Percentiles rank a stretch among this genome's conserved stretches.
Conservation (phyloP, 2,888 invertebrate genomes). For the Metalampra italica region DNA sequence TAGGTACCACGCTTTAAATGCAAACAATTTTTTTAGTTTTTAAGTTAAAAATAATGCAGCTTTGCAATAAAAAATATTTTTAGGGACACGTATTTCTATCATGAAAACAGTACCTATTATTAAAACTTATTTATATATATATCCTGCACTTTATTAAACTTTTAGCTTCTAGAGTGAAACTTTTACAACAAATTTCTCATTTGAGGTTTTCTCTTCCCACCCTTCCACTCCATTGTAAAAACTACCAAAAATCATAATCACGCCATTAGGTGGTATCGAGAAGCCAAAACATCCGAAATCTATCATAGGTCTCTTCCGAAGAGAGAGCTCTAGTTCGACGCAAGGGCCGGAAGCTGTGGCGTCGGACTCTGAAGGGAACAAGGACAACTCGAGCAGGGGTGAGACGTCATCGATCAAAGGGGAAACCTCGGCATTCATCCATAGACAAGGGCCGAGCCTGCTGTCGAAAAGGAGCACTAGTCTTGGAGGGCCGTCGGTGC, state of each 20-base stretch:
- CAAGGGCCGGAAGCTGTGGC: slow-evolving; percentile 75
- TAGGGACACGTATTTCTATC: too few species aligned
- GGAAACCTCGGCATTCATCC: slow-evolving; percentile 25
- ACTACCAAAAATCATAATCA: slow-evolving; percentile 25
- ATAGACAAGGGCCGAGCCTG: slow-evolving; percentile 58
- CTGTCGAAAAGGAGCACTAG: slow-evolving; percentile 68
- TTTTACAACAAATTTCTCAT: slow-evolving; percentile 40
- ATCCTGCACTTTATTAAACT: slow-evolving; percentile 16
- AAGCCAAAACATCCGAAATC: slow-evolving; percentile 91
- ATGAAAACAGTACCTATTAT: too few species aligned
- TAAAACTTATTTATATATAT: neutral
- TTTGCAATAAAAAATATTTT: neutral
- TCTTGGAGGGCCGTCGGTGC: slow-evolving; percentile 72
- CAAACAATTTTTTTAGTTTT: too few species aligned
- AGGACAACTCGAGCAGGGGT: slow-evolving; percentile 58
- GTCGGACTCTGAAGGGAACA: slow-evolving; percentile 77
- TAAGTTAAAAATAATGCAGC: too few species aligned
- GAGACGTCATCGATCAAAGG: slow-evolving; percentile 66
- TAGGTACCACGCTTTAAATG: neutral
- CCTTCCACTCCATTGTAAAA: slow-evolving; percentile 36
- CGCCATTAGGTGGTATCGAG: slow-evolving; percentile 86
- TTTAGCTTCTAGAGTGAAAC: slow-evolving; percentile 23
- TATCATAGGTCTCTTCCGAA: slow-evolving; percentile 92
- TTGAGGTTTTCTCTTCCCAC: slow-evolving; percentile 44
- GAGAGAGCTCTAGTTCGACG: slow-evolving; percentile 88